phyloP scores from a whole-genome alignment of 2,888 invertebrate genomes.

The Sinodicranocentrus sp. region DNA sequence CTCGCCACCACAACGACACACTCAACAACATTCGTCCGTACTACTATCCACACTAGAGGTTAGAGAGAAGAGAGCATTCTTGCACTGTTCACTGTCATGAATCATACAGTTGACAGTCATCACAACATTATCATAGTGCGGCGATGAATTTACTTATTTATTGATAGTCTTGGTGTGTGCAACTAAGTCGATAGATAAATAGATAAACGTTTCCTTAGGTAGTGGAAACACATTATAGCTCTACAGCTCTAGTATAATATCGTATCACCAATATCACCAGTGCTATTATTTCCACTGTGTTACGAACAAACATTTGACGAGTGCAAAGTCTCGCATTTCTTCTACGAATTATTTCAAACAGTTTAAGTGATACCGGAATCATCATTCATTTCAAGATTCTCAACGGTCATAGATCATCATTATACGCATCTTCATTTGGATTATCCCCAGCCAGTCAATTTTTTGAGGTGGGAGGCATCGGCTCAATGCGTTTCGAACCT shows the following conservation, averaged over 20 bases:
- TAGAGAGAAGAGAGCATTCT: too few species aligned
- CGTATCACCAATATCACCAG: too few species aligned
- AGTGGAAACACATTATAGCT: background rate
- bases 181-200: conserved; percentile 20
- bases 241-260: background rate
- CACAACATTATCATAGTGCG: conserved; percentile 38
- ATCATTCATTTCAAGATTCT: too few species aligned
- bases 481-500: conserved; percentile 87
- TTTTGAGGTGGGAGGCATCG: conserved; percentile 57
- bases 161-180: conserved; percentile 32
- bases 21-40: background rate
- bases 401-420: background rate
- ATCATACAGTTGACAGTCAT: conserved; percentile 3
- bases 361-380: too few species aligned
- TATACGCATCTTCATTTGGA: background rate
- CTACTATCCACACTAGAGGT: too few species aligned
- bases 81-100: background rate
- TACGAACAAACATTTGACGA: too few species aligned
- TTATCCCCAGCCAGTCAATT: conserved; percentile 47
- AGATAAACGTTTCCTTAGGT: conserved; percentile 9
- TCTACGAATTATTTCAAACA: too few species aligned
- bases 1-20: background rate
- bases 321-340: too few species aligned
- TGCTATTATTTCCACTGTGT: too few species aligned
- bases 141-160: conserved; percentile 16